Evolutionary conservation across 2,888 invertebrate genomes (phyloP), one percentile per base, ranked within the genome.

Genomic region (Synanthedon formicaeformis): DNA sequence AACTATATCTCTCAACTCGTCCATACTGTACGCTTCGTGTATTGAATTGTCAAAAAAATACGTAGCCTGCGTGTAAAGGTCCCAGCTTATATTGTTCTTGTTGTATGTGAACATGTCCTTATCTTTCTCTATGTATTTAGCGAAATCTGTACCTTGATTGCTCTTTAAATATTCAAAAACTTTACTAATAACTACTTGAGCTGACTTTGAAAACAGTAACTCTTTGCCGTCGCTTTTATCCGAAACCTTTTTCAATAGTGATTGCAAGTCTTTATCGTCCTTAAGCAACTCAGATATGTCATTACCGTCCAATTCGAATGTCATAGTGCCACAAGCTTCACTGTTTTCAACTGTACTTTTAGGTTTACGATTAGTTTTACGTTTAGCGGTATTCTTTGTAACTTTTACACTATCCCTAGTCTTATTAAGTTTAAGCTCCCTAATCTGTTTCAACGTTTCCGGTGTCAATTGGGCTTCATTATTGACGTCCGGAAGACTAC

Each of bases 381-480:
- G 75, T 56, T 86, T 87, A 27, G 79, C 72, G 41, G 82, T 85
- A 54, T 84, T 82, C 52, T 87, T 87, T 16, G 85, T 86, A 0
- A 87, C 84, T 63, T 86, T 87, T 12, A 85, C 72, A 50, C 63
- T 75, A 62, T 86, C 86, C 40, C 82, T 79, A 58, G 58, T 60
- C 52, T 84, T 87, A 56, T 64, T 81, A 4, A 84, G 56, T 57
- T 86, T 84, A 1, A 88, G 56, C 59, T 88, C 88, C 1, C 87
- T 69, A 5, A 88, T 85, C 53, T 88, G 88, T 69, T 80, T 86
- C 2, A 88, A 55, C 0, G 87, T 88, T 61, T 88, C 88, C 0
- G 85, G 87, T 0, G 88, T 85, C 0, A 88, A 53, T 55, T 87
- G 86, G 0, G 81, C 74, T 58, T 86, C 87, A 52, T 69, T 78